phyloP scores from a whole-genome alignment of 1,140 invertebrate genomes.

The Aphelinus certus region DNA sequence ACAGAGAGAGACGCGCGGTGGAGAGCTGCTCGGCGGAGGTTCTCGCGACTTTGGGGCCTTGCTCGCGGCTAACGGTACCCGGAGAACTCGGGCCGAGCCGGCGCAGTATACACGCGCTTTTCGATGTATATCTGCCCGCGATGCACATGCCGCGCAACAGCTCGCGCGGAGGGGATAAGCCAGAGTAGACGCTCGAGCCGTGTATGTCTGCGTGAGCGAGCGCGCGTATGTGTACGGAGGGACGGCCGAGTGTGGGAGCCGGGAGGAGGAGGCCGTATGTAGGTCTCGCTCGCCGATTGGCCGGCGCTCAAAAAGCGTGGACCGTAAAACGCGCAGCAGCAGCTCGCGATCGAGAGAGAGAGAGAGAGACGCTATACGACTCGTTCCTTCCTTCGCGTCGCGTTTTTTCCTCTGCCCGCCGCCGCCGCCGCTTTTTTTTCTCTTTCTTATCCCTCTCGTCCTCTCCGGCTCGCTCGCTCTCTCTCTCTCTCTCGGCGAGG shows the following conservation, averaged over 20 bases:
- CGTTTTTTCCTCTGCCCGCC: background rate
- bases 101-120: background rate
- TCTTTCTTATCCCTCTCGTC: slow-evolving; percentile 1
- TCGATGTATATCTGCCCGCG: no score
- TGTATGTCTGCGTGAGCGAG: no score
- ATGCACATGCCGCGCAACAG: no score
- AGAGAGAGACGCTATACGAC: no score
- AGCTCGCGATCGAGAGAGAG: no score
- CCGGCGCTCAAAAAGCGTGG: slow-evolving; percentile 24
- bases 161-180: no score
- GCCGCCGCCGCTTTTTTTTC: slow-evolving; percentile 1
- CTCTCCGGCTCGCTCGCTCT: background rate
- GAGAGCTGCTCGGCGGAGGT: background rate
- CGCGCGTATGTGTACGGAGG: background rate
- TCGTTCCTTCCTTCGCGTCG: no score
- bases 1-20: background rate
- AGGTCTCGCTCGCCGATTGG: slow-evolving; percentile 34
- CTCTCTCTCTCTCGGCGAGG: background rate
- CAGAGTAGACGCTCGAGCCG: no score
- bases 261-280: slow-evolving; percentile 26
- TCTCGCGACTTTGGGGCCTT: background rate
- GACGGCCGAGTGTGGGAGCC: background rate
- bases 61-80: slow-evolving; percentile 6
- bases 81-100: background rate
- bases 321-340: slow-evolving; percentile 21